Evolutionary conservation across 2,888 invertebrate species (phyloP).

Genomic region (Acanthacorydalis orientalis): DNA sequence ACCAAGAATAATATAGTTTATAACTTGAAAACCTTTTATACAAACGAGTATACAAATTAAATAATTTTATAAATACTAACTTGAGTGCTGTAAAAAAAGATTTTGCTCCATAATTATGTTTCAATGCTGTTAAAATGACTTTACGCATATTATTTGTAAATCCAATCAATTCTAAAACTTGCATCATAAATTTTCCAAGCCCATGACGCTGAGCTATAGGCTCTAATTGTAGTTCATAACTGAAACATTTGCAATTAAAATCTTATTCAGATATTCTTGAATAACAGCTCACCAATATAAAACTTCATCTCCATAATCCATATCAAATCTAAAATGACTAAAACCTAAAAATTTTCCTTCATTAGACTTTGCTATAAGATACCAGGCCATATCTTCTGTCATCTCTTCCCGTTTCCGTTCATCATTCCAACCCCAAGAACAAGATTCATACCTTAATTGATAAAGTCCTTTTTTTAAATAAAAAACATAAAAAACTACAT

Average conservation of each 20-base stretch:
- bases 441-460: constrained; percentile 42
- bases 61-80: constrained; percentile 25
- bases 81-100: constrained; percentile 62
- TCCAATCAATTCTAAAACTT: constrained; percentile 59
- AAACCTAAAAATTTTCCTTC: constrained; percentile 44
- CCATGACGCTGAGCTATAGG: constrained; percentile 54
- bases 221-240: constrained; percentile 80
- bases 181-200: constrained; percentile 67
- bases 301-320: constrained; percentile 61
- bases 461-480: background rate
- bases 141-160: constrained; percentile 57
- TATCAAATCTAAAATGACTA: constrained; percentile 69
- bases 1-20: background rate
- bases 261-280: too few species aligned
- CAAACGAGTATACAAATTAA: background rate
- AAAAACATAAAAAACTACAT: background rate
- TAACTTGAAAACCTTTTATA: too few species aligned
- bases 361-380: constrained; percentile 42
- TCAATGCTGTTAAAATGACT: constrained; percentile 69
- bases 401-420: constrained; percentile 56
- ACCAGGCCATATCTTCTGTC: constrained; percentile 56
- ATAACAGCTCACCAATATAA: constrained; percentile 48
- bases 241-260: constrained; percentile 20
- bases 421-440: constrained; percentile 68
- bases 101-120: constrained; percentile 53